Evolutionary conservation across 2,888 invertebrate genomes (phyloP), one percentile per base, ranked within the genome.

Genomic region (Stegana nigrithorax): DNA sequence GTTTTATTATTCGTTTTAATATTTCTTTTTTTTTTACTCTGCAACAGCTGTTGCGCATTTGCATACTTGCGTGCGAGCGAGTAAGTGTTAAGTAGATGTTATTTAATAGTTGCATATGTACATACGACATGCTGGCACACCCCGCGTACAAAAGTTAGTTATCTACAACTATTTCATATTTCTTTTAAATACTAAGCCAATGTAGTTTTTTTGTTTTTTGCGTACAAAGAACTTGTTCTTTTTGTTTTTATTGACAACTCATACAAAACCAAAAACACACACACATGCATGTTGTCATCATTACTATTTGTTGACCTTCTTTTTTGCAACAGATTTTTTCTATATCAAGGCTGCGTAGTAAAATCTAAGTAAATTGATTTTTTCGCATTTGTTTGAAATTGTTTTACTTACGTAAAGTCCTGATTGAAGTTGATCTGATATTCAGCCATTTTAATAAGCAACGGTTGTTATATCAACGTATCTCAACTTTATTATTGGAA

Each of bases 361-460:
- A 50, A 25, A 2, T 27, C 21, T 36, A n/a, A 14, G 21, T 32
- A 21, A 12, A n/a, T 2, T 2, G 12, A 19, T 12, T 10, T 32
- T 17, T 27, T 29, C 5, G 29, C 21, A 53, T 26, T 45, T 21
- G 2, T 17, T 45, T 51, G 14, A 29, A 6, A 12, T 45, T 26
- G 8, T 17, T 25, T 53, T 61, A 80, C 80, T 80, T 80, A 80
- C 80, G 78, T 80, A 80, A 80, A 80, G 66, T 80, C 80, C 74
- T 80, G 80, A 67, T 80, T 80, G 66, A 78, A 80, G 68, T 77
- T 80, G 68, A 80, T 80, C 69, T 74, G 78, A 68, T 81, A 81
- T 71, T 70, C 72, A 69, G 67, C 71, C 81, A 80, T 80, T 69
- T 66, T 68, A n/a, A 58, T 64, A 63, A 51, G 62, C 61, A 51